phyloP scores from a whole-genome alignment of 2,888 invertebrate genomes.

The Drosophila monieri region DNA sequence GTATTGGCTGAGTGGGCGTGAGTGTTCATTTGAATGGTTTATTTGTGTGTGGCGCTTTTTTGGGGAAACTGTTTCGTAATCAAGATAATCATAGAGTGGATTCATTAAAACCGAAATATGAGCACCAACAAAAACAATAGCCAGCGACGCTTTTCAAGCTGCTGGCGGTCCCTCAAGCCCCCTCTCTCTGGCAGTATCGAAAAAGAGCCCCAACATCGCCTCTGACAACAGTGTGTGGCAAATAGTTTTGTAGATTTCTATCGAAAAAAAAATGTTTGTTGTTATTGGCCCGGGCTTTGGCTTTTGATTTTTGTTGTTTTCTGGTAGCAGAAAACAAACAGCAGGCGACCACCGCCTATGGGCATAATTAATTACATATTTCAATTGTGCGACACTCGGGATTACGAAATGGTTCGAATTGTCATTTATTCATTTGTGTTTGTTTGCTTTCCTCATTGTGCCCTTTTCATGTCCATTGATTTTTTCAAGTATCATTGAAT shows the following conservation, averaged over 20 bases:
- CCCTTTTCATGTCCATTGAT: constrained; percentile 27
- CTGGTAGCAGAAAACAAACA: constrained; percentile 72
- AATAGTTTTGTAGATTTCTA: constrained; percentile 76
- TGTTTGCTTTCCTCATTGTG: constrained; percentile 33
- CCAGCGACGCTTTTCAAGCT: constrained; percentile 28
- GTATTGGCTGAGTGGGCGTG: constrained; percentile 31
- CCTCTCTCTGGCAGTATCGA: too few relatives aligned
- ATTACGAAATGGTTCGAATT: constrained; percentile 67
- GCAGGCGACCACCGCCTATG: constrained; percentile 65
- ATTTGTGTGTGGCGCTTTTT: constrained; percentile 37
- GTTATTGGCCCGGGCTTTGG: neutral
- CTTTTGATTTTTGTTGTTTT: constrained; percentile 33
- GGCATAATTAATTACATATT: constrained; percentile 57
- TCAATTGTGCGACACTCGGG: constrained; percentile 74
- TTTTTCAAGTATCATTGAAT: constrained; percentile 26
- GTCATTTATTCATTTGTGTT: constrained; percentile 44
- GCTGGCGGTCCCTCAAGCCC: constrained; percentile 38
- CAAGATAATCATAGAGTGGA: constrained; percentile 75
- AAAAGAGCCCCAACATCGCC: constrained; percentile 2
- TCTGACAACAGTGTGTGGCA: constrained; percentile 63
- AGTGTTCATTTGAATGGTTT: constrained; percentile 47
- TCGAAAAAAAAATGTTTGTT: constrained; percentile 49
- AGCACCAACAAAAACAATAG: constrained; percentile 56
- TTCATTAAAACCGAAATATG: constrained; percentile 79
- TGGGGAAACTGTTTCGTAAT: constrained; percentile 68